A percentile compares a stretch with the other conserved stretches of the same genome.
Conservation (phyloP, 2,888 invertebrate genomes). For the Neoscelio sp. region DNA sequence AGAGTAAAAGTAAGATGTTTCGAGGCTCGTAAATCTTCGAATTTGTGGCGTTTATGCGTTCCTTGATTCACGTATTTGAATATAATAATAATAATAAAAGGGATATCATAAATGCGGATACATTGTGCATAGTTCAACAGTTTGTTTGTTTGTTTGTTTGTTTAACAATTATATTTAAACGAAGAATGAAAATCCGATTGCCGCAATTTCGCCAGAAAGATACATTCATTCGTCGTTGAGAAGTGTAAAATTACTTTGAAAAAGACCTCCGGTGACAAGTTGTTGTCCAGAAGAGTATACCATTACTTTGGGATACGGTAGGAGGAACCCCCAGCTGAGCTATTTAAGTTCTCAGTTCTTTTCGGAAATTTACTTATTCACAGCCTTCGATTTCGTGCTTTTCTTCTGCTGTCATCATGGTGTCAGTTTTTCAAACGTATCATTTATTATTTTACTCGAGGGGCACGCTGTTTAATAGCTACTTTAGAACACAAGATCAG, state of each 20-base stretch:
- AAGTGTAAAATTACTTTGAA: constrained; percentile 18
- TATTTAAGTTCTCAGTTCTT: constrained; percentile 36
- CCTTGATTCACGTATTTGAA: constrained; percentile 53
- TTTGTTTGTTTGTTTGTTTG: background rate
- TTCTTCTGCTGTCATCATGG: constrained; percentile 29
- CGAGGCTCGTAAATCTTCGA: constrained; percentile 58
- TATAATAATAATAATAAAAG: constrained; percentile 56
- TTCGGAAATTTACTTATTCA: constrained; percentile 55
- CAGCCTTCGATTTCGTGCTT: constrained; percentile 47
- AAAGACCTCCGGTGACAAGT: constrained; percentile 18
- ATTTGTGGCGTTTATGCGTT: constrained; percentile 49
- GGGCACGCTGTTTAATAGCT: constrained; percentile 47
- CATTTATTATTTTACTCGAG: constrained; percentile 46
- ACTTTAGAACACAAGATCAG: constrained; percentile 16
- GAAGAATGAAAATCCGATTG: too few relatives aligned
- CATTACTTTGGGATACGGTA: constrained; percentile 21
- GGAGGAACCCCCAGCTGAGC: constrained; percentile 49
- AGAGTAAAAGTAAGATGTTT: constrained; percentile 59
- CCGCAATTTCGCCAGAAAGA: background rate
- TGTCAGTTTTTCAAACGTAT: constrained; percentile 22
- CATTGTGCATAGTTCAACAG: constrained; percentile 30
- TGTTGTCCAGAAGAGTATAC: constrained; percentile 15
- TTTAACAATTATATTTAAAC: too few relatives aligned
- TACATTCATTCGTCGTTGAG: background rate
- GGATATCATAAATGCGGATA: constrained; percentile 22